Conservation (phyloP, 2,113 vertebrate genomes). For the Copsychus sechellarum region DNA sequence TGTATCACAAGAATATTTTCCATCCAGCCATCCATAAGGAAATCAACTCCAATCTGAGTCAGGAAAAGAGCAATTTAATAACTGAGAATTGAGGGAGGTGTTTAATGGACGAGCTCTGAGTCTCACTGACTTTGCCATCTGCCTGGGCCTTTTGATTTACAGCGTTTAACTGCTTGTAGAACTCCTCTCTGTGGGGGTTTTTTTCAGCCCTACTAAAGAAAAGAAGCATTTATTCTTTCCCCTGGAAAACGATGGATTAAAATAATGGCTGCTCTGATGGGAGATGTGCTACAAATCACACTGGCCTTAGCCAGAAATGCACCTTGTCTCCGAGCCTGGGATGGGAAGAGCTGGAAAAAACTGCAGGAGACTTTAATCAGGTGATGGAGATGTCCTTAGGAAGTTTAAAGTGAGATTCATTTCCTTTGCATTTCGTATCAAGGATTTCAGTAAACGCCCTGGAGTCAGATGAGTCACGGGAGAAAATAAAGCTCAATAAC, state of each 20-base stretch:
- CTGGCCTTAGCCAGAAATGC: neutral
- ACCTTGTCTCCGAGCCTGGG: neutral
- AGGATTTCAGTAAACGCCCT: conserved; percentile 39
- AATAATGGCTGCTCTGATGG: neutral
- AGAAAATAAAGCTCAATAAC: conserved; percentile 20
- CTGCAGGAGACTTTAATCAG: neutral
- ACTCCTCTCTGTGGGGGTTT: neutral
- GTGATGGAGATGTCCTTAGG: neutral
- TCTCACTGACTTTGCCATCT: neutral
- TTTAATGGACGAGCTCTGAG: neutral
- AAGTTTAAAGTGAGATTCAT: neutral
- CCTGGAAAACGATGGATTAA: neutral
- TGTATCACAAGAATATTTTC: neutral
- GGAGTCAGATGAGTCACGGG: conserved; percentile 31
- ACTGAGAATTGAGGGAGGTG: neutral
- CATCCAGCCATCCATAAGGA: neutral
- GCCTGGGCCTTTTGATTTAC: neutral
- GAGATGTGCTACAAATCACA: neutral
- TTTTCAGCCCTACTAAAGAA: neutral
- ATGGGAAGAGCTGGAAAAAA: neutral
- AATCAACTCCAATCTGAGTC: neutral
- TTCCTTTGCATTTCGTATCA: neutral
- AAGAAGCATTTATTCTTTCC: neutral
- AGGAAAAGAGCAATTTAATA: neutral
- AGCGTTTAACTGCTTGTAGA: neutral